Base-by-base conservation (phyloP, 2,888 invertebrate genomes). In the Nemurella pictetii region DNA sequence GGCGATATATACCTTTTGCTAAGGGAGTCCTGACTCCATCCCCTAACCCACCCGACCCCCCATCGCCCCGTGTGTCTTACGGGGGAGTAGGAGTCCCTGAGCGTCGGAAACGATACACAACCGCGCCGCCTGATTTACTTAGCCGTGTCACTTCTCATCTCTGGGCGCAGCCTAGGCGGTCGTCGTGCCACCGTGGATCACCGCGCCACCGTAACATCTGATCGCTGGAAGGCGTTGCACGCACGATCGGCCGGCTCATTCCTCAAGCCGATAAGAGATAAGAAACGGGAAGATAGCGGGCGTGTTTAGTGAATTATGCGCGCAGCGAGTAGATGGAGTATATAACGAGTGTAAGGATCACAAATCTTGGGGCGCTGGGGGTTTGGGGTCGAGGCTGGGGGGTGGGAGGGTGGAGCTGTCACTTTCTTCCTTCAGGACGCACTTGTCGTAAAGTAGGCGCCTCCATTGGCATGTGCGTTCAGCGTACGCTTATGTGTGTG, bases 91-190 rank as follows among this genome's bases (percentile, higher is more conserved):
- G 5, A 35, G 80, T 81, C 80, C 80, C 80, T 35, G 1, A 35
- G 80, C 80, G 80, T n/a, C 7, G 26, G 80, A 81, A 35, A n/a
- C 80, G 80, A 81, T 81, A 81, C 80, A 81, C 25, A 0, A 26
- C n/a, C 36, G 20, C 80, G 32, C 80, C n/a, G 32, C 26, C 80
- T 81, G 80, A 81, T 81, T 81, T 81, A 81, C 80, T 81, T 81
- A 81, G 80, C 20, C 36, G 80, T 81, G 80, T 81, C 80, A 81
- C 80, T 81, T 81, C 80, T 35, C 26, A 81, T 81, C 80, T 35
- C 35, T 36, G 80, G 35, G 35, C 80, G 32, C 9, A 28, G 32
- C 80, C 75, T n/a, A 55, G 55, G 15, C 20, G n/a, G n/a, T n/a
- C n/a, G n/a, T n/a, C n/a, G n/a, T n/a, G n/a, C n/a, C n/a, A n/a